Evolutionary conservation across 2,888 invertebrate genomes (phyloP).

Genomic region (Iphiclides podalirius): DNA sequence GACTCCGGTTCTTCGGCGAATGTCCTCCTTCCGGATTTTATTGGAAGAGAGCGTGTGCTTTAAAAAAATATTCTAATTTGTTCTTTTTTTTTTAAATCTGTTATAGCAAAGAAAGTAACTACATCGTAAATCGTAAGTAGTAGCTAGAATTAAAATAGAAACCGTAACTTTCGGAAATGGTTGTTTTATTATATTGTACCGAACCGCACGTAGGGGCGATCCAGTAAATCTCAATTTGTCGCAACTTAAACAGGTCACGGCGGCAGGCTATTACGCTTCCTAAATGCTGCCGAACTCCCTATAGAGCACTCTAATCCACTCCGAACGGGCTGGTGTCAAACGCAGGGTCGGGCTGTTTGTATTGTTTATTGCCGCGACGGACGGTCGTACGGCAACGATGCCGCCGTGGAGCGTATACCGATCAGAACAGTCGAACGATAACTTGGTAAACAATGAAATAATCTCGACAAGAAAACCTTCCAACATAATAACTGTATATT

Average conservation of each 20-base stretch:
- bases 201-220: conserved; percentile 47
- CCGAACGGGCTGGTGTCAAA: conserved; percentile 78
- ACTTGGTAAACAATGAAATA: conserved; percentile 4
- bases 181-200: too few species aligned
- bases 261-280: conserved; percentile 77
- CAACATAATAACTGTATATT: too few species aligned
- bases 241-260: conserved; percentile 79
- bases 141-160: too few species aligned
- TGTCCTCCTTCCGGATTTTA: too few species aligned
- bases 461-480: not conserved
- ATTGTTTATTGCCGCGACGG: conserved; percentile 78
- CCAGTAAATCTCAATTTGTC: conserved; percentile 79
- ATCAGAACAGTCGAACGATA: conserved; percentile 57
- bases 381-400: conserved; percentile 71
- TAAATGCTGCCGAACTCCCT: conserved; percentile 77
- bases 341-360: conserved; percentile 77
- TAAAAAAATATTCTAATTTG: too few species aligned
- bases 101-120: too few species aligned
- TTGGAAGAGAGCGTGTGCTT: too few species aligned
- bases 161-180: too few species aligned
- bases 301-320: conserved; percentile 77
- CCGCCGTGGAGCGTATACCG: conserved; percentile 60
- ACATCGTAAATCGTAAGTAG: too few species aligned
- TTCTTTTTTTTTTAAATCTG: too few species aligned
- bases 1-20: too few species aligned